Evolutionary conservation across 2,113 vertebrate species (phyloP).

Genomic region (Isichthys henryi): DNA sequence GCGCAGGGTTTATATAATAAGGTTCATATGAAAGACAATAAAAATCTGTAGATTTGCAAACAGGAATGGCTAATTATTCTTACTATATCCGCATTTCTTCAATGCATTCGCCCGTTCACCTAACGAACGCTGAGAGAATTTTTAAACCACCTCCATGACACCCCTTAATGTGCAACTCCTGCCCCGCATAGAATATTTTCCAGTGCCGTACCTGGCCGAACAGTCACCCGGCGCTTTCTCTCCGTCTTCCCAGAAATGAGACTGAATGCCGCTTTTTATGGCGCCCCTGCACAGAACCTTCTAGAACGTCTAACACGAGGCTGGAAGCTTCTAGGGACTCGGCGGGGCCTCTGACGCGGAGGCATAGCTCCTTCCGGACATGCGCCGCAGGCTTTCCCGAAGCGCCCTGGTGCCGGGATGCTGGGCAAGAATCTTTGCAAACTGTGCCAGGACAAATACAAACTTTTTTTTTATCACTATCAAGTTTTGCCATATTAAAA

Average conservation of each 20-base stretch:
- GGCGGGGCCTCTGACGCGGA: neutral
- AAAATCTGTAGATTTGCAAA: neutral
- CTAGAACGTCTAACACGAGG: constrained; percentile 34
- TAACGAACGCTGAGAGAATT: neutral
- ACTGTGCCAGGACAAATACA: neutral
- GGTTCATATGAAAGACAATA: neutral
- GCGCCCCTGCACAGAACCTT: constrained; percentile 49
- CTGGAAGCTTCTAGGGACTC: constrained; percentile 24
- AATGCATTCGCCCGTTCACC: neutral
- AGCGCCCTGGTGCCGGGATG: neutral
- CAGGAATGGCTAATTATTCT: neutral
- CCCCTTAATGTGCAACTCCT: neutral
- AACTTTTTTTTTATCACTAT: neutral
- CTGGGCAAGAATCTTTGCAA: neutral
- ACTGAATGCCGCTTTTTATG: constrained; percentile 39
- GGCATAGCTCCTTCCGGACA: neutral
- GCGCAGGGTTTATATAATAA: neutral
- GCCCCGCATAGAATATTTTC: neutral
- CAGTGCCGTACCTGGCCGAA: neutral
- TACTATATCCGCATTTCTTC: neutral
- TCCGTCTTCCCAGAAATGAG: constrained; percentile 11
- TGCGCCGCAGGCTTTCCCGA: neutral
- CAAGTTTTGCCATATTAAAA: neutral
- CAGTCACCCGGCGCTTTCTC: neutral
- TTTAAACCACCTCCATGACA: neutral